Base-by-base conservation (phyloP, 2,113 vertebrate genomes). In the Rhagologus leucostigma region DNA sequence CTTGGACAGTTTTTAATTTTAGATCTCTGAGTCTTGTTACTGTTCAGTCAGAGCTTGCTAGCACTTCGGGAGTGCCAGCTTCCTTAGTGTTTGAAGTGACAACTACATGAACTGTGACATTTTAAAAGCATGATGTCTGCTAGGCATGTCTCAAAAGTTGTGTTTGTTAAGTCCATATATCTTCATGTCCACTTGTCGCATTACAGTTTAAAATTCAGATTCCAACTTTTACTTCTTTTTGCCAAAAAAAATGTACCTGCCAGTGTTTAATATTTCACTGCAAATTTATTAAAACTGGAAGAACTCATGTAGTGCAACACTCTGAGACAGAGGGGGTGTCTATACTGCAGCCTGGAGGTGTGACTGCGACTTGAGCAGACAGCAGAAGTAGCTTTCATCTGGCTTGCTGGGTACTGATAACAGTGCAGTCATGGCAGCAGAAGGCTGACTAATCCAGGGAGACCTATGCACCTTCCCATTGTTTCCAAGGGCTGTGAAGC, bases 221-320 rank as follows among this genome's bases (percentile, higher is more conserved):
- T 84, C 93, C 57, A 77, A 62, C 59, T 42, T 93, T 11, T 18
- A 55, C 84, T 92, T 78, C 62, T 83, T 96, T 93, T 82, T 87
- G 70, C 95, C 93, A 95, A 96, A 88, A 77, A 91, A 85, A 33
- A 30, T 30, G 41, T 67, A 53, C 52, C 69, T 70, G 14, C 86
- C 65, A 68, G 49, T 21, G 59, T 79, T 50, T 80, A n/a, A 89
- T 92, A 87, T 92, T 94, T 95, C 90, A 73, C 90, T 57, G 88
- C 30, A 78, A 62, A 95, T 93, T 95, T 94, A 89, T 95, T 87
- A 76, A 84, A 90, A 87, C 65, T 90, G 90, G 68, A 89, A 95
- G 80, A 92, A 84, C 44, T 93, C 67, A 9, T 57, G 75, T 13
- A 18, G 82, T 19, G 68, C 68, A 84, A 78, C n/a, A 56, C 47